A percentile compares a stretch with the other conserved stretches of the same genome.
These are phyloP conservation scores for Gulo gulo DNA, from an alignment of 2,113 vertebrate genomes.

Conservation along the genomic window DNA sequence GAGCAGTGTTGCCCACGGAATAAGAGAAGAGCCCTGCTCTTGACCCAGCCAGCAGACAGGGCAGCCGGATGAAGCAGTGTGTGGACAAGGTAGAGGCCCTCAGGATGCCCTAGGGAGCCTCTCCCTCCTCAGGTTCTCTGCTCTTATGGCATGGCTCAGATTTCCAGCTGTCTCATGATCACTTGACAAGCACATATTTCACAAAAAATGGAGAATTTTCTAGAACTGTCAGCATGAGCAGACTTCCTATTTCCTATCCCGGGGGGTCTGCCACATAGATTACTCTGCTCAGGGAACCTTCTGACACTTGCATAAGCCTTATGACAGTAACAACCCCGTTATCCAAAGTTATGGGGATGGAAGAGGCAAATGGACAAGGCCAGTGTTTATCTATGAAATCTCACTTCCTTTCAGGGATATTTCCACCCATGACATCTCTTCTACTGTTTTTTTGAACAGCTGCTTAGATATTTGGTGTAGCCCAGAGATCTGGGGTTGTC, in stretches of 20 bases:
- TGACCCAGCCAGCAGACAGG: too few relatives aligned
- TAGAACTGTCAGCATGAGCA: conserved; percentile 67
- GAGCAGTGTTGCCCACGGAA: accelerated
- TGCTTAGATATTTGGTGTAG: not conserved
- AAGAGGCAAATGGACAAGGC: conserved; percentile 34
- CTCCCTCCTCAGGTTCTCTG: not conserved
- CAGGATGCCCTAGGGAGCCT: accelerated
- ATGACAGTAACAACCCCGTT: conserved; percentile 74
- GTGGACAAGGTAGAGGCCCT: accelerated
- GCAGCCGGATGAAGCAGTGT: accelerated
- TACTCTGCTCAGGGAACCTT: conserved; percentile 29
- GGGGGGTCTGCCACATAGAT: conserved; percentile 76
- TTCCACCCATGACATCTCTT: not conserved
- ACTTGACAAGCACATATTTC: conserved; percentile 61
- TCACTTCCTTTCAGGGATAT: conserved; percentile 42
- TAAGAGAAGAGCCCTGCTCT: too few relatives aligned
- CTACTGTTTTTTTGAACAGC: not conserved
- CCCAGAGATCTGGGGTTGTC: not conserved
- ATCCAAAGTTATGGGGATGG: conserved; percentile 62
- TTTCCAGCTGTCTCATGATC: conserved; percentile 44
- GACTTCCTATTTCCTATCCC: conserved; percentile 70
- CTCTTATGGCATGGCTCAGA: conserved; percentile 14
- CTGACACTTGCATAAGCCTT: conserved; percentile 62
- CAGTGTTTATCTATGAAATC: conserved; percentile 18
- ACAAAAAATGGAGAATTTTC: conserved; percentile 70